Conservation (phyloP, 2,888 invertebrate species). For the Himalopsyche japonica region DNA sequence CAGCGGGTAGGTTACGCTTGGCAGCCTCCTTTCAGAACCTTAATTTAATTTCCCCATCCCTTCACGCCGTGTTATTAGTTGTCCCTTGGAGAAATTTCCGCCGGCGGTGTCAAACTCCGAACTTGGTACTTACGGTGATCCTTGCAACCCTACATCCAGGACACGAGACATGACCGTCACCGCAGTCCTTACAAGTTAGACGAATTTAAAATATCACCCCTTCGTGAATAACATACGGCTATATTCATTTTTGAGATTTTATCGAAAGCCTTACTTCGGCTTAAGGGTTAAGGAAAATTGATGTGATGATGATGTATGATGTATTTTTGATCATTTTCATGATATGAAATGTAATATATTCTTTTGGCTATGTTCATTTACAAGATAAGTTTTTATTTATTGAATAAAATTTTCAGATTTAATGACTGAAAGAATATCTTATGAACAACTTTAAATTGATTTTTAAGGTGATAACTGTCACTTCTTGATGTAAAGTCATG, state of each 20-base stretch:
- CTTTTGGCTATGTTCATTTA: no score
- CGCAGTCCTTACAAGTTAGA: neutral
- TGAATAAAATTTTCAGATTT: no score
- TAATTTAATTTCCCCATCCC: constrained; percentile 14
- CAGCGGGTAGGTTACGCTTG: neutral
- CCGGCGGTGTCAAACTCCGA: constrained; percentile 3
- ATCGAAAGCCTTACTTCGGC: neutral
- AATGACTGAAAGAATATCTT: no score
- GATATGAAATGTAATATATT: no score
- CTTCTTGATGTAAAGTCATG: no score
- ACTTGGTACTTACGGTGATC: neutral
- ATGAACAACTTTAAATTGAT: no score
- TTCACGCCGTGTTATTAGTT: constrained; percentile 6
- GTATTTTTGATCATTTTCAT: no score
- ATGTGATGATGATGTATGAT: no score
- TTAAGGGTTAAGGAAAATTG: no score
- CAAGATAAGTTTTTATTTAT: no score
- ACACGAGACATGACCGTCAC: neutral
- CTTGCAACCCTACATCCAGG: neutral
- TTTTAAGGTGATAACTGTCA: no score
- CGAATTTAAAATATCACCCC: neutral
- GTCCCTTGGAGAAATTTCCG: constrained; percentile 22
- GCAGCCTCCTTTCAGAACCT: neutral
- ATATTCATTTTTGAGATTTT: no score
- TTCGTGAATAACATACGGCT: neutral